Conservation (phyloP, 2,113 vertebrate species). For the Ciconia maguari region DNA sequence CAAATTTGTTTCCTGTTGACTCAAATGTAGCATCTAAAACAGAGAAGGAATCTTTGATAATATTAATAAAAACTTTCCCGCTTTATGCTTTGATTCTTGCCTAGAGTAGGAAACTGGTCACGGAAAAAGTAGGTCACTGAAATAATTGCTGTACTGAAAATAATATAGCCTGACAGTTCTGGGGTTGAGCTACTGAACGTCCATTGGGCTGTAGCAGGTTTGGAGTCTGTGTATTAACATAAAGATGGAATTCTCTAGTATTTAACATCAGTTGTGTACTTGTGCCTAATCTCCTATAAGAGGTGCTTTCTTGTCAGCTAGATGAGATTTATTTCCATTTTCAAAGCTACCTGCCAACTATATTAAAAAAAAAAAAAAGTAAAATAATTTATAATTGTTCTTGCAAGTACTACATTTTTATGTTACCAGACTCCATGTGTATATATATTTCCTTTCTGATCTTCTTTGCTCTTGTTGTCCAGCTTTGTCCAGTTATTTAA, state of each 20-base stretch:
- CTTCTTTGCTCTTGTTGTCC: not conserved
- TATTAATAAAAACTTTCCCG: conserved; percentile 50
- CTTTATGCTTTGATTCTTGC: conserved; percentile 49
- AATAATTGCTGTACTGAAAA: conserved; percentile 72
- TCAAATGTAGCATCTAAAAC: conserved; percentile 12
- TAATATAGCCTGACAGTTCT: conserved; percentile 74
- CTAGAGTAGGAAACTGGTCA: conserved; percentile 53
- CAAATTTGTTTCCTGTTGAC: not conserved
- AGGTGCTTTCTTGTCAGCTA: not conserved
- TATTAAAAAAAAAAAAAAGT: not conserved
- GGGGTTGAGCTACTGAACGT: conserved; percentile 53
- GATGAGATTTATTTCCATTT: not conserved
- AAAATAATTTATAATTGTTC: not conserved
- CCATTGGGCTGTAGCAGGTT: conserved; percentile 35
- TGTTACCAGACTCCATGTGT: not conserved
- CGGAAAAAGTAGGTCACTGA: conserved; percentile 77
- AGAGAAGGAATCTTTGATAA: not conserved
- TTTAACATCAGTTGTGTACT: conserved; percentile 26
- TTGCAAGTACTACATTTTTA: not conserved
- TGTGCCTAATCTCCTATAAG: conserved; percentile 16
- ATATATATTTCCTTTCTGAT: not conserved
- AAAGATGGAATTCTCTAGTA: conserved; percentile 33
- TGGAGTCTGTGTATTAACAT: conserved; percentile 19
- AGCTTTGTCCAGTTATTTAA: not conserved
- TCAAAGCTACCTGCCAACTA: not conserved